Evolutionary conservation across 2,113 vertebrate genomes (phyloP), one percentile per base, ranked within the genome.

Genomic region (Hyperoodon ampullatus): DNA sequence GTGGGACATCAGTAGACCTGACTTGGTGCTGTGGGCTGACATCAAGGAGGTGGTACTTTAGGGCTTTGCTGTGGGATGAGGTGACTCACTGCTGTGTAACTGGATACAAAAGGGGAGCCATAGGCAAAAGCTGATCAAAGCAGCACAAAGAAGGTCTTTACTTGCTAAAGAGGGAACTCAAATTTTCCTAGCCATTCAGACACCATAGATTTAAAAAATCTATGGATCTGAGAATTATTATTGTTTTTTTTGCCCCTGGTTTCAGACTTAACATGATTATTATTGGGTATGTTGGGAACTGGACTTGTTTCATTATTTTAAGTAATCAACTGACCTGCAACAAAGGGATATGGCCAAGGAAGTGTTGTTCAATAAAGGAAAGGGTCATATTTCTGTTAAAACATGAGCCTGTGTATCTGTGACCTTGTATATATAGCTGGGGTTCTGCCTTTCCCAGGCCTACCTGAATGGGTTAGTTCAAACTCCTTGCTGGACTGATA

Each of bases 231-330:
- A 84, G 2, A 77, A 55, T 50, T 55, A 39, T 16, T 55, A 78
- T 14, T 53, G 35, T 16, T 39, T 19, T 42, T 30, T 14, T n/a
- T 50, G 58, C 60, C 47, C 58, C 60, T 81, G 42, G 24, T 77
- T 93, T 88, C 42, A 82, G 60, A 53, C 30, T 80, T 95, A 82
- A 75, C 33, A 28, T 82, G 66, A 72, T 87, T 68, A 82, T 82
- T 92, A 87, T 28, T 65, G 47, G n/a, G 7, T 83, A 23, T 77
- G 14, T 53, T 72, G 70, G 82, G 74, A 95, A 93, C 6, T 50
- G 44, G 47, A 93, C 35, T 96, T 95, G 58, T 74, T 92, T 92
- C 53, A 92, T 81, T 89, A 30, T 86, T 87, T 96, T 94, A 81
- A 82, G 65, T 55, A 71, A 84, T 94, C 42, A 42, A 50, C 15